These are phyloP conservation scores for Gortyna flavago DNA, from an alignment of 2,888 invertebrate species.

Conservation along the genomic window DNA sequence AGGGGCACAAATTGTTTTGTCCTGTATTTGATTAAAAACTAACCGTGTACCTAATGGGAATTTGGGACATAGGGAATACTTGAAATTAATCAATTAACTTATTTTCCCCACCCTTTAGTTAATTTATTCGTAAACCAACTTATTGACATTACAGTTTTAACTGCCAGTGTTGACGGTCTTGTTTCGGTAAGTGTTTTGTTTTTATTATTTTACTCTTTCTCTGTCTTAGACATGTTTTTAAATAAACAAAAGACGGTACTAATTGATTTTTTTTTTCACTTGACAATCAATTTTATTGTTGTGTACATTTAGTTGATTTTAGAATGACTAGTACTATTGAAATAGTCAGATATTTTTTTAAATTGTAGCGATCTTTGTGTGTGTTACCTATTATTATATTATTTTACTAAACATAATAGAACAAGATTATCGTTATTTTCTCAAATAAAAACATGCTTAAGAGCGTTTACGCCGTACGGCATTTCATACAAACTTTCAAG, in stretches of 20 bases:
- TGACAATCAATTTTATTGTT: not conserved
- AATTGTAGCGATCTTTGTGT: not conserved
- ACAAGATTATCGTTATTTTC: not conserved
- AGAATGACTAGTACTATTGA: not conserved
- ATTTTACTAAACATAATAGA: not conserved
- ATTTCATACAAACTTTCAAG: no score
- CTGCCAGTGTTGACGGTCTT: slow-evolving; percentile 18
- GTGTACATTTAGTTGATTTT: not conserved
- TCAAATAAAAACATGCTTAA: not conserved
- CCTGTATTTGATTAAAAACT: slow-evolving; percentile 16
- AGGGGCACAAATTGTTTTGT: not conserved
- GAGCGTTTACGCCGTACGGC: no score
- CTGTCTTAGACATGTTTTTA: not conserved
- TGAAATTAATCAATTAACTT: slow-evolving; percentile 40
- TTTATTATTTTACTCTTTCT: no score
- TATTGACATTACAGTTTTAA: slow-evolving; percentile 53
- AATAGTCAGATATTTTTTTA: not conserved
- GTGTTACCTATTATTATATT: not conserved
- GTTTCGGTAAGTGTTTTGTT: slow-evolving; percentile 45
- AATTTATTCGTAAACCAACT: slow-evolving; percentile 35
- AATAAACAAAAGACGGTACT: not conserved
- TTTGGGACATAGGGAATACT: slow-evolving; percentile 60
- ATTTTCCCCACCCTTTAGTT: slow-evolving; percentile 38
- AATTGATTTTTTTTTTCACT: not conserved
- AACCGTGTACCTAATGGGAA: slow-evolving; percentile 37